phyloP scores from a whole-genome alignment of 1,140 invertebrate genomes.

The Drosophila ironensis region DNA sequence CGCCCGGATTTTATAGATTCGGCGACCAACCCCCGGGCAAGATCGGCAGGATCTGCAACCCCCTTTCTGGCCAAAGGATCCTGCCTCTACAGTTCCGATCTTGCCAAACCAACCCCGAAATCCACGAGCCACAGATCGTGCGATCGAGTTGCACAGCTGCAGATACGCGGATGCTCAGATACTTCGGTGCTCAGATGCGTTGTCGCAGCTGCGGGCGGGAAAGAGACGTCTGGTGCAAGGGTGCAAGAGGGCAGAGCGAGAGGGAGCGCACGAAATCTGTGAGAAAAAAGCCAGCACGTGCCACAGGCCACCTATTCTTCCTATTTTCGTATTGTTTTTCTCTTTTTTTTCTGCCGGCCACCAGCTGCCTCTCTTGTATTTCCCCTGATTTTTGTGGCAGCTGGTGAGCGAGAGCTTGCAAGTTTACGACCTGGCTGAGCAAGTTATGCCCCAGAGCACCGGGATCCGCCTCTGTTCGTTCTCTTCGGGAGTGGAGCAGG shows the following conservation, averaged over 20 bases:
- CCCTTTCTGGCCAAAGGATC: conserved; percentile 60
- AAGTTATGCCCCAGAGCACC: conserved; percentile 31
- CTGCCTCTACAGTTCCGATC: conserved; percentile 65
- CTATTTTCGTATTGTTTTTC: no score
- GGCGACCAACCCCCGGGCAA: conserved; percentile 45
- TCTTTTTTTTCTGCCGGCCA: conserved; percentile 39
- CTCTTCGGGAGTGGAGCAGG: conserved; percentile 54
- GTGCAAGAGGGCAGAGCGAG: neutral
- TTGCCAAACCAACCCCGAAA: conserved; percentile 53
- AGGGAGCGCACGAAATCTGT: conserved; percentile 51
- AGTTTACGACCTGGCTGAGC: conserved; percentile 40
- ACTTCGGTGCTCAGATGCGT: no score
- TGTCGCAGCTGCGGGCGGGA: conserved; percentile 51
- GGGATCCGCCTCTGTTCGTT: neutral
- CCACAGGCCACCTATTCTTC: no score
- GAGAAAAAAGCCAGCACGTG: conserved; percentile 73
- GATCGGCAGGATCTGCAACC: conserved; percentile 20
- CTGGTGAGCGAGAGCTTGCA: no score
- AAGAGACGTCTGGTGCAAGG: neutral
- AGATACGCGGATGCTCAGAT: no score
- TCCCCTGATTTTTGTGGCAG: conserved; percentile 41
- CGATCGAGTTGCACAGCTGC: conserved; percentile 56
- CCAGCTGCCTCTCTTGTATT: conserved; percentile 65
- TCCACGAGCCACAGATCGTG: conserved; percentile 60
- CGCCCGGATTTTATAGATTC: conserved; percentile 72